phyloP scores from a whole-genome alignment of 1,140 invertebrate species.

The Drosophila tsacasi region DNA sequence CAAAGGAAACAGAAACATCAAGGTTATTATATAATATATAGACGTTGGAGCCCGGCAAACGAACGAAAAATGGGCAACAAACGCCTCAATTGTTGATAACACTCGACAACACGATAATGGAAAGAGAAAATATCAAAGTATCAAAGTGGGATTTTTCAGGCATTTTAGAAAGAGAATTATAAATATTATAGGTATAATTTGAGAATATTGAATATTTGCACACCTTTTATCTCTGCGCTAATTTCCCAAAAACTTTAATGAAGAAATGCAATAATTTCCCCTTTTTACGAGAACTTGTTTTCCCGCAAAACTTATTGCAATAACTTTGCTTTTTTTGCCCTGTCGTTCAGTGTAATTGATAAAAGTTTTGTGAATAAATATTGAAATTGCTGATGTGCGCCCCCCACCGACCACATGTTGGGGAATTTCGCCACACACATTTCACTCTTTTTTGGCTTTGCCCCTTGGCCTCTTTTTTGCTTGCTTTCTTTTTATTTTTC shows the following conservation, averaged over 20 bases:
- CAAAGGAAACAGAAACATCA: slow-evolving; percentile 60
- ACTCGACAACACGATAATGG: slow-evolving; percentile 44
- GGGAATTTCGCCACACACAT: slow-evolving; percentile 55
- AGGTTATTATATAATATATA: slow-evolving; percentile 69
- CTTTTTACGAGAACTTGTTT: slow-evolving; percentile 5
- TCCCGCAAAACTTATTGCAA: slow-evolving; percentile 10
- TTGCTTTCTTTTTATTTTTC: neutral
- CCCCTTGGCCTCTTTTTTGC: slow-evolving; percentile 12
- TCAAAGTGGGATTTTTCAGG: neutral
- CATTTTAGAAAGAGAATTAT: neutral
- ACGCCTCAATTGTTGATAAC: slow-evolving; percentile 53
- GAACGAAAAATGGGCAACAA: slow-evolving; percentile 45
- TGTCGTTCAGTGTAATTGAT: slow-evolving; percentile 57
- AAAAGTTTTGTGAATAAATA: slow-evolving; percentile 55
- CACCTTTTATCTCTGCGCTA: neutral
- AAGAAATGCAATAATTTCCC: neutral
- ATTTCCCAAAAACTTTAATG: neutral
- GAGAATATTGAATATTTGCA: neutral
- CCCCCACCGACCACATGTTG: slow-evolving; percentile 52
- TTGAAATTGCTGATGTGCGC: slow-evolving; percentile 55
- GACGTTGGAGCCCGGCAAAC: slow-evolving; percentile 23
- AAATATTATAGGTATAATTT: too few relatives aligned
- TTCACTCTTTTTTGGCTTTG: slow-evolving; percentile 25
- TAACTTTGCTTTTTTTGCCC: neutral
- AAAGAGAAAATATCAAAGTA: slow-evolving; percentile 1